These are phyloP conservation scores for Morus bassanus DNA, from an alignment of 2,797 vertebrate genomes.

Conservation along the genomic window DNA sequence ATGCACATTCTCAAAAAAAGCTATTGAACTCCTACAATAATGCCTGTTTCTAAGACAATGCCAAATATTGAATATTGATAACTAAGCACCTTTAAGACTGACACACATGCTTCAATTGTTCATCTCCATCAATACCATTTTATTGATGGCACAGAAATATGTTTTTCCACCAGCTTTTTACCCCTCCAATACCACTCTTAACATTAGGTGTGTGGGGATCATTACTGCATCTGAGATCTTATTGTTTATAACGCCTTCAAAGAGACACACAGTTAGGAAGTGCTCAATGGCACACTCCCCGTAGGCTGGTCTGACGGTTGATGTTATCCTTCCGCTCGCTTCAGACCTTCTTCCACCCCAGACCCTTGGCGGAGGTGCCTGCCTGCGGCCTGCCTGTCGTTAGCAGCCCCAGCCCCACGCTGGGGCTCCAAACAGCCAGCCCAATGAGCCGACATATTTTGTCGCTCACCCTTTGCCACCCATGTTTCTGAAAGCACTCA, in stretches of 20 bases:
- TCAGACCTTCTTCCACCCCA: neutral
- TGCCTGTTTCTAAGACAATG: neutral
- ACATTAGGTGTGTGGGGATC: neutral
- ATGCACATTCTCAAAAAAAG: neutral
- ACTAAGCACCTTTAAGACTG: neutral
- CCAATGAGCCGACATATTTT: neutral
- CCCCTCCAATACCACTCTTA: neutral
- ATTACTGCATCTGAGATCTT: neutral
- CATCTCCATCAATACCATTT: neutral
- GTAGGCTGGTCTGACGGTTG: accelerated
- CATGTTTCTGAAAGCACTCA: neutral
- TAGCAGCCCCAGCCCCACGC: neutral
- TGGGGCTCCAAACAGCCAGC: neutral
- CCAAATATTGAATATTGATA: neutral
- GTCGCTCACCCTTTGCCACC: accelerated
- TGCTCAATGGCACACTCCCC: accelerated
- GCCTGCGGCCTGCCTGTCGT: neutral
- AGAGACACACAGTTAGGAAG: accelerated
- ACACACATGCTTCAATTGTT: neutral
- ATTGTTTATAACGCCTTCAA: neutral
- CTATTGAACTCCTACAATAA: neutral
- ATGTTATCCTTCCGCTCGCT: accelerated
- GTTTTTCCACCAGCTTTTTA: neutral
- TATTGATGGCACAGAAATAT: neutral
- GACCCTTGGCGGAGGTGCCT: accelerated